Percentiles rank a stretch among this genome's conserved stretches.
phyloP scores from a whole-genome alignment of 1,140 invertebrate genomes.

The Hyphantria cunea region DNA sequence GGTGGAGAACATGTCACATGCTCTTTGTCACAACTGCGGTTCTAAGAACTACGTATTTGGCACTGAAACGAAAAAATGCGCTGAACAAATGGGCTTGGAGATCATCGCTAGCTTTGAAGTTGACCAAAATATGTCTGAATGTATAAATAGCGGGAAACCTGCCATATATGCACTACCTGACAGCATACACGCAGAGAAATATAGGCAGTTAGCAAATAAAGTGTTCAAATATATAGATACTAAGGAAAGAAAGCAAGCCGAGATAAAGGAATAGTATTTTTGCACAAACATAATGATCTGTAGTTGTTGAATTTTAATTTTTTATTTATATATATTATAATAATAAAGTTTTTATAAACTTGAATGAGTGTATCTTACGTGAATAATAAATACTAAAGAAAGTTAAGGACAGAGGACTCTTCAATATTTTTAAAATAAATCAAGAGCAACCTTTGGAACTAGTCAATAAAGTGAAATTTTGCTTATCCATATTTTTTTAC shows the following conservation, averaged over 20 bases:
- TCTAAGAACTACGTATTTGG: constrained; percentile 85
- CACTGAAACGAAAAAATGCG: constrained; percentile 80
- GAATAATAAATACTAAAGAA: neutral
- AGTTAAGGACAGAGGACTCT: no score
- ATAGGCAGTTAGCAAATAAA: constrained; percentile 82
- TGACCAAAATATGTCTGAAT: constrained; percentile 85
- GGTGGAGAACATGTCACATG: constrained; percentile 92
- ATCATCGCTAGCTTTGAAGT: constrained; percentile 90
- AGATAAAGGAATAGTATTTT: constrained; percentile 47
- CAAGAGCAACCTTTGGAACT: neutral
- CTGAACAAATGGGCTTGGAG: constrained; percentile 81
- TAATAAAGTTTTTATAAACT: constrained; percentile 46
- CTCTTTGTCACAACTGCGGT: constrained; percentile 88
- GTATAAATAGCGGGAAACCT: constrained; percentile 89
- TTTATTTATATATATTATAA: constrained; percentile 49
- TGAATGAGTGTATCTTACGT: neutral
- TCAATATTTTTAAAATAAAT: no score
- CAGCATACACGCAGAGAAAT: constrained; percentile 82
- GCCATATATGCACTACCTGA: constrained; percentile 88
- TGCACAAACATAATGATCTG: constrained; percentile 16
- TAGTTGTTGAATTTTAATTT: constrained; percentile 58
- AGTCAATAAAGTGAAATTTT: neutral
- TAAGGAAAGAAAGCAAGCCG: constrained; percentile 60
- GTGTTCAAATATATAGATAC: constrained; percentile 79
- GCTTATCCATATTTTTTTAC: no score